These are phyloP conservation scores for Porites lutea DNA, from an alignment of 64 coral and sea anemone species.

Conservation along the genomic window DNA sequence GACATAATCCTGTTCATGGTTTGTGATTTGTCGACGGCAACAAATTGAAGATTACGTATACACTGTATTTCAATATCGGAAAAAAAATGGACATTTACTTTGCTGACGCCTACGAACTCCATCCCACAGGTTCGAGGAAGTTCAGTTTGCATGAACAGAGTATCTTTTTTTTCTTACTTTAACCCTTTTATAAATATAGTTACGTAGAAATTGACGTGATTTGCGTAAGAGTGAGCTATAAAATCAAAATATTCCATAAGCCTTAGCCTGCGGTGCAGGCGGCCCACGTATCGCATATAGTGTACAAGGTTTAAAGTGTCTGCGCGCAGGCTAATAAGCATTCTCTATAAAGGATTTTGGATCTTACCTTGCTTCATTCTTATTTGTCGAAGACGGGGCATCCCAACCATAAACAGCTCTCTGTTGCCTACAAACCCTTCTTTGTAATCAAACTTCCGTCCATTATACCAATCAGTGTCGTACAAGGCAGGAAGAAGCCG, in stretches of 20 bases:
- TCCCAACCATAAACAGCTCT: slow-evolving; percentile 64
- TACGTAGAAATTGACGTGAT: background rate
- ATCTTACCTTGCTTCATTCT: slow-evolving; percentile 16
- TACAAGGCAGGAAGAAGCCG: slow-evolving; percentile 28
- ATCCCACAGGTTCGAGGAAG: too few relatives aligned
- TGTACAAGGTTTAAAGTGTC: background rate
- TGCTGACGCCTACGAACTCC: too few relatives aligned
- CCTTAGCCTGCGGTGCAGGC: too few relatives aligned
- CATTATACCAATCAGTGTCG: slow-evolving; percentile 57
- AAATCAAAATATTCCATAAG: background rate
- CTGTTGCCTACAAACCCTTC: slow-evolving; percentile 57
- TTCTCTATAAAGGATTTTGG: background rate
- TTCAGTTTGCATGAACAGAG: too few relatives aligned
- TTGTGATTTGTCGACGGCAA: too few relatives aligned
- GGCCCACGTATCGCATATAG: too few relatives aligned
- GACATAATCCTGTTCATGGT: too few relatives aligned
- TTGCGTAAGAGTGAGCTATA: background rate
- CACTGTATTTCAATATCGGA: too few relatives aligned
- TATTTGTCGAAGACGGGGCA: slow-evolving; percentile 66
- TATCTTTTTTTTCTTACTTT: too few relatives aligned
- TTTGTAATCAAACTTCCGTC: slow-evolving; percentile 21
- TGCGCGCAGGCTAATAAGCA: background rate
- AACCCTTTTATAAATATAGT: too few relatives aligned
- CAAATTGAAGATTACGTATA: too few relatives aligned
- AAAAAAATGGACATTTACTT: too few relatives aligned